phyloP scores from a whole-genome alignment of 2,113 vertebrate genomes.

The Chroicocephalus ridibundus region DNA sequence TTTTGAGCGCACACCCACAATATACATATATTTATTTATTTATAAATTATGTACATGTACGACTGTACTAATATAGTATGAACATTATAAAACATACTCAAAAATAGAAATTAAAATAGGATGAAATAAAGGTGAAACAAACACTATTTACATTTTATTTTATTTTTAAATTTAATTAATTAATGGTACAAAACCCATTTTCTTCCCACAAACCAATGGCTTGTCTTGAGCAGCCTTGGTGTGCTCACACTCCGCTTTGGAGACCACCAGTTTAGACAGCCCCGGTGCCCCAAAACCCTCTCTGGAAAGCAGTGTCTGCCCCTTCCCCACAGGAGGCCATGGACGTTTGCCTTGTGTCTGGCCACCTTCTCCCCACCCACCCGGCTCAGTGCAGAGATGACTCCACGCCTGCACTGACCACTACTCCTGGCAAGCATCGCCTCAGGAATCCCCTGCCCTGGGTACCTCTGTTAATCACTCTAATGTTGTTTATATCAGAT shows the following conservation, averaged over 20 bases:
- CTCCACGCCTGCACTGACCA: neutral
- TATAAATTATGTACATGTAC: neutral
- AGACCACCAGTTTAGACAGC: neutral
- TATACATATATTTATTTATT: neutral
- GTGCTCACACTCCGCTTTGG: neutral
- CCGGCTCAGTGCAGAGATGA: neutral
- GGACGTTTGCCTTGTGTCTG: neutral
- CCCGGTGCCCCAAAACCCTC: neutral
- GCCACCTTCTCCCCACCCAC: neutral
- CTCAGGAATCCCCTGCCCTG: neutral
- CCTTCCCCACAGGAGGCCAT: neutral
- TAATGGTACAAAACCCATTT: neutral
- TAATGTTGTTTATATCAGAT: neutral
- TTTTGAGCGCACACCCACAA: rapidly evolving
- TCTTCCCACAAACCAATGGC: rapidly evolving
- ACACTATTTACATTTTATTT: neutral
- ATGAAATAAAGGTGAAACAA: neutral
- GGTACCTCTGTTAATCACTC: neutral
- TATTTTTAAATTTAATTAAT: neutral
- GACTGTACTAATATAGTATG: neutral
- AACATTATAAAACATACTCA: neutral
- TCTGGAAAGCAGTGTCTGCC: neutral
- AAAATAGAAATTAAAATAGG: neutral
- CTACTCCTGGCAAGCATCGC: rapidly evolving
- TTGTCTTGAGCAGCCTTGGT: neutral